Evolutionary conservation across 2,113 vertebrate species (phyloP).

Genomic region (Haliaeetus leucogaster): DNA sequence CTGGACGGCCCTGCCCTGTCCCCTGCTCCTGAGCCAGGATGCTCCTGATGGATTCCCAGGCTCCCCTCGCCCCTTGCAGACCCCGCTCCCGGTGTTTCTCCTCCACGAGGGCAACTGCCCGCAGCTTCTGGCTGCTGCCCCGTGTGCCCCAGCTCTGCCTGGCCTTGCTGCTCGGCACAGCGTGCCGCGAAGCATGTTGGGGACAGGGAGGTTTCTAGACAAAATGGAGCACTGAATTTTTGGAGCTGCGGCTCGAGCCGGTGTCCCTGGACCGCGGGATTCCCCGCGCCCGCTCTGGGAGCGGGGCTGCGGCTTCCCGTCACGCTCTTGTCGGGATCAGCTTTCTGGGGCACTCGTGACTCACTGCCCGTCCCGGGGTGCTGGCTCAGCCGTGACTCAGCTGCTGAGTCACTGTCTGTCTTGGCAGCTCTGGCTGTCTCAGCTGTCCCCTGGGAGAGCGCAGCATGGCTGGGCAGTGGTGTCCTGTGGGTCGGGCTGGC

Average conservation of each 20-base stretch:
- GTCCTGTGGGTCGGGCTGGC: background rate
- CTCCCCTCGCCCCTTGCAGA: background rate
- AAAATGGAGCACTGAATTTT: slow-evolving; percentile 3
- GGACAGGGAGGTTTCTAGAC: background rate
- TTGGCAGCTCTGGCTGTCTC: background rate
- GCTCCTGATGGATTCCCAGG: background rate
- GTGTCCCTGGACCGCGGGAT: background rate
- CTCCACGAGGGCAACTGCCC: background rate
- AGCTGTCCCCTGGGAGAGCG: background rate
- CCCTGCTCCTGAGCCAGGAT: background rate
- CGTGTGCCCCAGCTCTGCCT: background rate
- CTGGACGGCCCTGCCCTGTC: background rate
- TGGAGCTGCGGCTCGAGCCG: background rate
- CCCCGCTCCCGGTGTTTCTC: rapidly evolving
- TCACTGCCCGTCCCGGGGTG: background rate
- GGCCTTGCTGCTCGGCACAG: background rate
- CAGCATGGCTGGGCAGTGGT: background rate
- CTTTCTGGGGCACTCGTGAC: slow-evolving; percentile 4
- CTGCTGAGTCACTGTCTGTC: slow-evolving; percentile 54
- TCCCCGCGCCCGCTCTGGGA: background rate
- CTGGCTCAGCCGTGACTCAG: slow-evolving; percentile 48
- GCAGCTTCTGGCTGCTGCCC: background rate
- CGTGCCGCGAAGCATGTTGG: rapidly evolving
- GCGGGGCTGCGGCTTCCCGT: background rate
- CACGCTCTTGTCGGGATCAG: background rate